Base-by-base conservation (phyloP, 1,140 invertebrate genomes). In the Diorhabda sublineata region DNA sequence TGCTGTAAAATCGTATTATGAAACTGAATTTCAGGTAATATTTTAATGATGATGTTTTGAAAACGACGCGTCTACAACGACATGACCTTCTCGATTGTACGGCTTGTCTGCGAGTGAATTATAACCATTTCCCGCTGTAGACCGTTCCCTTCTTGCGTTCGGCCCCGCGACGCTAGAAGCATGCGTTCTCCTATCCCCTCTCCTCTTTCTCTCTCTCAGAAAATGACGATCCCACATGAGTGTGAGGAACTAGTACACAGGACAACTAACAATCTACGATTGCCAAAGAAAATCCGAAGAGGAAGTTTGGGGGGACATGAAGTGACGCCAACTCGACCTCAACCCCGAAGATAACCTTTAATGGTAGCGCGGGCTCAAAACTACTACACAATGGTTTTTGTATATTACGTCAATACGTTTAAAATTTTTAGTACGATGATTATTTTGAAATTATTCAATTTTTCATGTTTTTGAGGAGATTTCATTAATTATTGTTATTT, bases 331-430 rank as follows among this genome's bases (percentile, higher is more conserved):
- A 69, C 66, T 26, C 73, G 74, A 76, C 74, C 74, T 76, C 73
- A 76, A 74, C 71, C 71, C 70, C 67, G 74, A 75, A 75, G 75
- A 76, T 75, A 75, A 75, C 76, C 73, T 69, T 61, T 67, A 60
- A 56, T 58, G 64, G 64, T 57, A 44, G 44, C 44, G 61, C 42
- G 61, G 61, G 42, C 45, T 62, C 43, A 44, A 45, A 62, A 44
- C 47, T 6, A 52, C 47, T 62, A 45, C 43, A 62, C 61, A 8
- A 43, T 62, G 61, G 61, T 7, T 62, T 44, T 44, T 3, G 6
- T n/a, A 52, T 52, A 52, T 52, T 52, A 52, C n/a, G 47, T 52
- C 47, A 52, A 52, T n/a, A 52, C 26, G 26, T 26, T 26, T 26
- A 26, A 26, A 26, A 26, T 26, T 26, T 26, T 26, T 26, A 26